These are phyloP conservation scores for Eptatretus burgeri DNA, from an alignment of 2,113 vertebrate species.

Conservation along the genomic window DNA sequence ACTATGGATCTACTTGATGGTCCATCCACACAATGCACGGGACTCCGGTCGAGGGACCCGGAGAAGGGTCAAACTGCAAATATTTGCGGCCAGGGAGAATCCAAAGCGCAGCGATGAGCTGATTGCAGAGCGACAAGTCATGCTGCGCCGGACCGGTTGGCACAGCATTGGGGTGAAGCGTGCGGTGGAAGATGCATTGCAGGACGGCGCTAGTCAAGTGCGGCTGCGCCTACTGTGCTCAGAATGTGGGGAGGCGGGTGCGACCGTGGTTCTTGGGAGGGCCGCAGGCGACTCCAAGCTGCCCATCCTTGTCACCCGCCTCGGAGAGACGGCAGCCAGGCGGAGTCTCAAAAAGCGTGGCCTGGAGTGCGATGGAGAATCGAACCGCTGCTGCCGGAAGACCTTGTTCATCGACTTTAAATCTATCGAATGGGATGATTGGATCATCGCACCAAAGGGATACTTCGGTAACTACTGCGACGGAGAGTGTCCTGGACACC, in stretches of 20 bases:
- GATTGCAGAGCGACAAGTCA: conserved; percentile 66
- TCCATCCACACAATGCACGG: too few relatives aligned
- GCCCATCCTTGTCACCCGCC: conserved; percentile 77
- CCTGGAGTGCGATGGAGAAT: conserved; percentile 75
- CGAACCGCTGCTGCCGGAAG: conserved; percentile 80
- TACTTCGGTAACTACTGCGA: conserved; percentile 98
- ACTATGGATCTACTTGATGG: too few relatives aligned
- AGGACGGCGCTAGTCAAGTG: conserved; percentile 44
- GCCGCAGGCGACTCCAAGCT: conserved; percentile 54
- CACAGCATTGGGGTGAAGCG: conserved; percentile 80
- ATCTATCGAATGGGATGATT: conserved; percentile 93
- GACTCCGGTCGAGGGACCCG: too few relatives aligned
- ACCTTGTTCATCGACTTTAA: conserved; percentile 99
- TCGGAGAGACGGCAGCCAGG: conserved; percentile 43
- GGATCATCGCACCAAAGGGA: conserved; percentile 93
- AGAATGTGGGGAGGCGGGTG: conserved; percentile 40
- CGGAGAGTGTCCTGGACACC: conserved; percentile 86
- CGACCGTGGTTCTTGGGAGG: conserved; percentile 52
- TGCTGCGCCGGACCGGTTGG: conserved; percentile 86
- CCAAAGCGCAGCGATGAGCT: too few relatives aligned
- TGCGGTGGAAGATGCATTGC: conserved; percentile 45
- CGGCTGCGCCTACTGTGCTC: conserved; percentile 74
- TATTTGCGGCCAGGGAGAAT: too few relatives aligned
- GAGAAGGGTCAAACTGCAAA: too few relatives aligned
- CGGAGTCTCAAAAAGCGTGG: conserved; percentile 90